Evolutionary conservation across 2,113 vertebrate genomes (phyloP).

Genomic region (Channa maculata): DNA sequence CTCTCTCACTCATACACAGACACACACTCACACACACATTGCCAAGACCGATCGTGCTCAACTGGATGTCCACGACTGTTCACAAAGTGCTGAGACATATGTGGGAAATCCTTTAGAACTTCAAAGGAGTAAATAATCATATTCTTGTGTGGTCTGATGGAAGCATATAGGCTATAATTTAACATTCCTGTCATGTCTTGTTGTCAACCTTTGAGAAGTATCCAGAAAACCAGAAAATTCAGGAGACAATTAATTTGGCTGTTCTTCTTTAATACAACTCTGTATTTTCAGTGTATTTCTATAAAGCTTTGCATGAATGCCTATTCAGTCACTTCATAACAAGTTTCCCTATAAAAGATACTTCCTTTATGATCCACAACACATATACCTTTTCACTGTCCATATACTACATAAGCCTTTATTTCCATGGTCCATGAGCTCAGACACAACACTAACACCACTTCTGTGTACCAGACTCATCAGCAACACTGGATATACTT

Average conservation of each 20-base stretch:
- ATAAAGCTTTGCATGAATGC: background rate
- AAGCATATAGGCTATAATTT: slow-evolving; percentile 4
- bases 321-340: background rate
- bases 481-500: slow-evolving; percentile 33
- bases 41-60: slow-evolving; percentile 21
- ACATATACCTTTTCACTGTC: slow-evolving; percentile 15
- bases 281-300: background rate
- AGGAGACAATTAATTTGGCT: slow-evolving; percentile 1
- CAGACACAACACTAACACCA: background rate
- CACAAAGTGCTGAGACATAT: slow-evolving; percentile 16
- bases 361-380: background rate
- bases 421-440: slow-evolving; percentile 4
- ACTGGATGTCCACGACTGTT: slow-evolving; percentile 20
- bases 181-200: slow-evolving; percentile 30
- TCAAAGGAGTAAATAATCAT: slow-evolving; percentile 28
- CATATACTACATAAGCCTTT: slow-evolving; percentile 23
- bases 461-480: slow-evolving; percentile 13
- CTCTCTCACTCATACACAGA: background rate
- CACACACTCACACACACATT: background rate
- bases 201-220: background rate
- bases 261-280: background rate
- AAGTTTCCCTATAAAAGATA: background rate
- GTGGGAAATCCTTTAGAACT: slow-evolving; percentile 20
- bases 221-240: slow-evolving; percentile 8
- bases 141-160: slow-evolving; percentile 13